phyloP scores from a whole-genome alignment of 2,113 vertebrate species.

The Dasypus novemcinctus region DNA sequence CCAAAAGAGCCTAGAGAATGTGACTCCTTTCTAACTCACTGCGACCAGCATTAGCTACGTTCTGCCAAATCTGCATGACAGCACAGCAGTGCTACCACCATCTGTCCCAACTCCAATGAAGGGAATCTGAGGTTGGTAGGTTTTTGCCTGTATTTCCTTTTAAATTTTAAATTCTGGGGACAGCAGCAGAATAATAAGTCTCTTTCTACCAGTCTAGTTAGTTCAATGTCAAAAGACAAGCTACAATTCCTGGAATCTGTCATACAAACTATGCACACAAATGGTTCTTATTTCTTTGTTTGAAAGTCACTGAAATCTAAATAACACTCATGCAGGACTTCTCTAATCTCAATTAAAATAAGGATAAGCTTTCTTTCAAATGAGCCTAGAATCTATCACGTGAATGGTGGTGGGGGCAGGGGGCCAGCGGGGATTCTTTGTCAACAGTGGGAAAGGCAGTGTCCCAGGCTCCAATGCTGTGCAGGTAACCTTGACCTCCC shows the following conservation, averaged over 20 bases:
- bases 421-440: neutral
- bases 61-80: neutral
- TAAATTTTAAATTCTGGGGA: slow-evolving; percentile 21
- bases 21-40: neutral
- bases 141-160: neutral
- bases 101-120: neutral
- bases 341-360: slow-evolving; percentile 28
- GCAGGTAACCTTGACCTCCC: neutral
- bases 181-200: neutral
- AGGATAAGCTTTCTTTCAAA: slow-evolving; percentile 16
- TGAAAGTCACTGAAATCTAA: slow-evolving; percentile 39
- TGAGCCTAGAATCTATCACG: neutral
- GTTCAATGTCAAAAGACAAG: neutral
- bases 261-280: neutral
- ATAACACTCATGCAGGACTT: slow-evolving; percentile 8
- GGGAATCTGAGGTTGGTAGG: neutral
- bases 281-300: neutral
- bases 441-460: neutral
- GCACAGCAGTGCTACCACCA: neutral
- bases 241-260: neutral
- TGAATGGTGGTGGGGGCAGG: neutral
- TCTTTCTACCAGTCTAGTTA: neutral
- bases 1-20: neutral
- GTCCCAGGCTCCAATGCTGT: no score
- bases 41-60: neutral